Conservation (phyloP, 2,797 vertebrate genomes). For the Periparus ater region DNA sequence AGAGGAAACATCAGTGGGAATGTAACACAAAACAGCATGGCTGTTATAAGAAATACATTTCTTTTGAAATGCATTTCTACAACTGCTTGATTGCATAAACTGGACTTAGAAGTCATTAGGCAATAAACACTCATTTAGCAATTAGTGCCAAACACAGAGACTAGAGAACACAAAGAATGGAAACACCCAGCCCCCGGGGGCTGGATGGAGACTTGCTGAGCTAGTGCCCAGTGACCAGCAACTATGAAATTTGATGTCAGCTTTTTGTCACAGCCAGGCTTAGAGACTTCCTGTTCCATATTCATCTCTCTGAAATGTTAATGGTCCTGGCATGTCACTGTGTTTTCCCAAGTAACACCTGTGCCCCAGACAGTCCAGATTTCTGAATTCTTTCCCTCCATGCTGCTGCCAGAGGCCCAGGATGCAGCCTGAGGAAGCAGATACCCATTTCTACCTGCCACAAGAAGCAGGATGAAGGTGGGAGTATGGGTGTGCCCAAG, state of each 20-base stretch:
- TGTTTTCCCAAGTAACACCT: neutral
- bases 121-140: neutral
- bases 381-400: neutral
- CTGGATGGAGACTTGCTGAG: neutral
- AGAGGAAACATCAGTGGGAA: neutral
- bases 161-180: neutral
- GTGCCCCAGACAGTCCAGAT: accelerated
- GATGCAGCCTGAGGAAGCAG: neutral
- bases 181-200: neutral
- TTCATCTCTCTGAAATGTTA: neutral
- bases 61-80: neutral
- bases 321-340: accelerated
- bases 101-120: neutral
- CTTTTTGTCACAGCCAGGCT: neutral
- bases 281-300: neutral
- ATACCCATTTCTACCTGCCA: neutral
- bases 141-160: neutral
- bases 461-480: neutral
- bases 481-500: neutral
- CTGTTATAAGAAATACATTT: neutral
- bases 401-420: neutral
- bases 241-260: neutral
- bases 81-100: neutral
- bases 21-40: neutral
- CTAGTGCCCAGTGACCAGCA: neutral